These are phyloP conservation scores for Plagodis dolabraria DNA, from an alignment of 2,888 invertebrate genomes.

Conservation along the genomic window DNA sequence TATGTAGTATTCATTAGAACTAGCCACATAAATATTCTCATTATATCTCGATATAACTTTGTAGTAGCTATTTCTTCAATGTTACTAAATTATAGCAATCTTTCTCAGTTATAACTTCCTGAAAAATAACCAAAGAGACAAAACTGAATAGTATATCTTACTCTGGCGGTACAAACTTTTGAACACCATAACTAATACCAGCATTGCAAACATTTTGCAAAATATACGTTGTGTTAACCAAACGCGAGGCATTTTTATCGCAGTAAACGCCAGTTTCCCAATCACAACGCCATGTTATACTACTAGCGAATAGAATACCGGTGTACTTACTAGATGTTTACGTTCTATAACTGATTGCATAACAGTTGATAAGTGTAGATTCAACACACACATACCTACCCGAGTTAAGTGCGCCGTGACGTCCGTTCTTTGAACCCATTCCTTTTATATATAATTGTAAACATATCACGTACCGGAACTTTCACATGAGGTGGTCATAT, in stretches of 20 bases:
- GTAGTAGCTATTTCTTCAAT: conserved; percentile 1
- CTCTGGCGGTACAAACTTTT: background rate
- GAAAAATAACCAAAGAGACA: background rate
- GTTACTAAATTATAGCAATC: background rate
- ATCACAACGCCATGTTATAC: conserved; percentile 6
- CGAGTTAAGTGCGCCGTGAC: background rate
- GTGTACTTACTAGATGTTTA: too few relatives aligned
- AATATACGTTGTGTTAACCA: background rate
- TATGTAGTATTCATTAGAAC: too few relatives aligned
- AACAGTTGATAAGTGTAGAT: background rate
- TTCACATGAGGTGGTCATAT: conserved; percentile 18
- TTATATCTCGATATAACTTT: too few relatives aligned
- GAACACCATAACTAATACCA: conserved; percentile 14
- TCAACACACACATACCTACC: background rate
- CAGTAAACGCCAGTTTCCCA: conserved; percentile 1
- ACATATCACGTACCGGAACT: conserved; percentile 22
- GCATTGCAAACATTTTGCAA: conserved; percentile 1
- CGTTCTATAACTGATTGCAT: background rate
- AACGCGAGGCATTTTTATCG: conserved; percentile 2
- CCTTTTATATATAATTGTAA: conserved; percentile 1
- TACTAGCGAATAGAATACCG: background rate
- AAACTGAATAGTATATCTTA: conserved; percentile 14
- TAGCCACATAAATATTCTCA: too few relatives aligned
- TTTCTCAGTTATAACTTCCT: background rate
- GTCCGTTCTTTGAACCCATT: conserved; percentile 2